Base-by-base conservation (phyloP, 37 sponge, comb jelly and placozoan genomes). In the Eunapius fragilis region DNA sequence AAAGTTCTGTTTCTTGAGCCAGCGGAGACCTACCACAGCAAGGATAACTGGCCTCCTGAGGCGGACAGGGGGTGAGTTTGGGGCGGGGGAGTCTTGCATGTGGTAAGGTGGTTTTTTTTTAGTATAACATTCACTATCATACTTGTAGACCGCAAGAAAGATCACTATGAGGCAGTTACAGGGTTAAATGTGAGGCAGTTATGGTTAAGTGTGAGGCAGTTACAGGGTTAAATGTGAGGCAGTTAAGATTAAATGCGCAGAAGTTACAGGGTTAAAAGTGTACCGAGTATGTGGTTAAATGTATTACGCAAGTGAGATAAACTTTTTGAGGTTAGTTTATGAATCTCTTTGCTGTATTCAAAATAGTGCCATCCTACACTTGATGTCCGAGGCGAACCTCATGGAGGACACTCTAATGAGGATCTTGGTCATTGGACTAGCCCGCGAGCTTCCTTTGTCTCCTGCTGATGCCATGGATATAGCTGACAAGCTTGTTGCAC, bases 31-130 rank as follows among this genome's bases (percentile, higher is more conserved):
- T 98, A 97, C 69, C 37, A 72, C 48, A 75, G 77, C 35, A 95
- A 87, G 37, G 98, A 98, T 76, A 95, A 91, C 78, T 98, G 98
- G 98, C 96, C 96, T 0, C 87, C 90, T 50, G 98, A 98, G 76
- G 36, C 33, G 69, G 98, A 98, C 32, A 84, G 94, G 75, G 76
- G 87, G 92, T 92, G 45, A 34, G 88, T 58, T 58, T 19, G 58
- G 58, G 58, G 58, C 22, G 58, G 58, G 22, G 58, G 58, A 17
- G 58, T 19, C 19, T 22, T 36, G 37, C 34, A 33, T 26, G 37
- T 10, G 58, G 58, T 58, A 58, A 58, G 58, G 22, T 58, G 41
- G 41, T 41, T 41, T 41, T 41, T 41, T 41, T 41, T 41, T 41
- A 41, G 41, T 41, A 41, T 41, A 41, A 41, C 41, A 41, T 41